These are phyloP conservation scores for Caenorhabditis angaria DNA, from an alignment of 2,888 invertebrate species.

Conservation along the genomic window DNA sequence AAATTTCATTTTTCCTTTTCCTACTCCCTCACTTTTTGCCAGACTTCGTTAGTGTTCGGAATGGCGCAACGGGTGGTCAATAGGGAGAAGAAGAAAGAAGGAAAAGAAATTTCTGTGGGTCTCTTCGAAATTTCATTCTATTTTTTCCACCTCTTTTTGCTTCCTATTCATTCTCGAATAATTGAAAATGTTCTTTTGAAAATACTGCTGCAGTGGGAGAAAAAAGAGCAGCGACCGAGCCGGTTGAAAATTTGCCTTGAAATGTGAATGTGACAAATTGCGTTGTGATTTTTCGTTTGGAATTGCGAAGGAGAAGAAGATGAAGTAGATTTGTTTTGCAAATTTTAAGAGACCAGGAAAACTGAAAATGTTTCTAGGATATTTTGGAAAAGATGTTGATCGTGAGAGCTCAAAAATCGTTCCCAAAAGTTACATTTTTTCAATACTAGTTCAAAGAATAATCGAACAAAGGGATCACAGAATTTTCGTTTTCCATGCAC, in stretches of 20 bases:
- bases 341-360: too few species aligned
- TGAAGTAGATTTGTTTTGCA: background rate
- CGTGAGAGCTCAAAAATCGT: too few species aligned
- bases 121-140: background rate
- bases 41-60: background rate
- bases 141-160: background rate
- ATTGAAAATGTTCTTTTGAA: constrained; percentile 4
- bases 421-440: too few species aligned
- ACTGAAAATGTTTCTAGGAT: too few species aligned
- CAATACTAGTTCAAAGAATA: too few species aligned
- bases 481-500: too few species aligned
- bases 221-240: too few species aligned
- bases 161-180: background rate
- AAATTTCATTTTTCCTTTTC: background rate
- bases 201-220: too few species aligned
- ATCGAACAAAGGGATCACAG: too few species aligned
- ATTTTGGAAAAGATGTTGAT: too few species aligned
- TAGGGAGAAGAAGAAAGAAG: background rate
- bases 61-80: constrained; percentile 4
- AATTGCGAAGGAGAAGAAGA: too few species aligned
- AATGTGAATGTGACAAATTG: background rate
- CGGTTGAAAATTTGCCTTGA: background rate
- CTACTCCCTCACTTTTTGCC: background rate
- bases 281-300: background rate
- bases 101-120: background rate